Base-by-base conservation (phyloP, 2,888 invertebrate species). In the Cinara cedri region DNA sequence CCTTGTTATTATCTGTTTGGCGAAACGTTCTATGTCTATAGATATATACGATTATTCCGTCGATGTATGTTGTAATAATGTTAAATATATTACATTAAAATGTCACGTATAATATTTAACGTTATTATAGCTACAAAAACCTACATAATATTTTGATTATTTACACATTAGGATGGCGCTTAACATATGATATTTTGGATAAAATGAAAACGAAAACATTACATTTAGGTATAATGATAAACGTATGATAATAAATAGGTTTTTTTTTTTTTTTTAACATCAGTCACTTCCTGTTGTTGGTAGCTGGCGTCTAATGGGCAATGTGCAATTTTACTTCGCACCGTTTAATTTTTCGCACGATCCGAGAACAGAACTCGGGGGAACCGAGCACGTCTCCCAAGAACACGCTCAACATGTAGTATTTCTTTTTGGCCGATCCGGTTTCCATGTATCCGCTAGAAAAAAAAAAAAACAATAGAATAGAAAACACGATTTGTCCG, bases 321-420 rank as follows among this genome's bases (percentile, higher is more conserved):
- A 6, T 34, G 34, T 3, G 34, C 34, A 34, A 51, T 51, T 62
- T 63, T 11, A 44, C 63, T 16, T 78, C 78, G 49, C 78, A 78
- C 4, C 78, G 60, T 70, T 78, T 78, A 49, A 78, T 70, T 60
- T 78, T 78, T 21, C 68, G 21, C 21, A n/a, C 68, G 60, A 78
- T 78, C 51, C 81, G 70, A 72, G 72, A 63, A 86, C 94, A 95
- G 78, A 95, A 89, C 83, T 89, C 90, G 16, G 93, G 91, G 80
- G 93, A 93, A 21, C 91, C 92, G 81, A 94, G 91, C 84, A 94
- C 93, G 87, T 95, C 93, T 44, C 94, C 94, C 81, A 95, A 87
- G 87, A 94, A 94, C 82, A 94, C 92, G 85, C 94, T 94, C 82
- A 94, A 89, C 54, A 95, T 88, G 86, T 93, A 94, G 87, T 91